These are phyloP conservation scores for Drosophila mauritiana DNA, from an alignment of 1,140 invertebrate species.

Conservation along the genomic window DNA sequence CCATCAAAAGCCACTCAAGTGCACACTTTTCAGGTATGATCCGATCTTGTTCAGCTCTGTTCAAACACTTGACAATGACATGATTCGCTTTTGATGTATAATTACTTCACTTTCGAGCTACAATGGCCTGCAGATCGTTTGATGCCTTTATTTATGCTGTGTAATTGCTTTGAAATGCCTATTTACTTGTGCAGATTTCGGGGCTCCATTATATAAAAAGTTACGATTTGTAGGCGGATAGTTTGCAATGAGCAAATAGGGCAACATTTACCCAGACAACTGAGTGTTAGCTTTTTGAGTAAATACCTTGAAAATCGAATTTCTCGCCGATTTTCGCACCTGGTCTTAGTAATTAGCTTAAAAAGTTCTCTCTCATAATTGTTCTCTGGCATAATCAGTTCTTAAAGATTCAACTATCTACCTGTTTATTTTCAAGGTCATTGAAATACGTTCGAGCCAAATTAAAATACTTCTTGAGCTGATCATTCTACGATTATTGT, in stretches of 20 bases:
- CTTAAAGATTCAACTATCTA: not conserved
- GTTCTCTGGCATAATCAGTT: no score
- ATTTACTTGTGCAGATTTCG: not conserved
- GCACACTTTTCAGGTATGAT: slow-evolving; percentile 35
- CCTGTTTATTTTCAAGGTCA: not conserved
- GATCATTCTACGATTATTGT: not conserved
- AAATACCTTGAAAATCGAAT: not conserved
- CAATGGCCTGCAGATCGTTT: slow-evolving; percentile 7
- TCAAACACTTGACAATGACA: slow-evolving; percentile 43
- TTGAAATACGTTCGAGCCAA: not conserved
- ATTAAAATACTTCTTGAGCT: not conserved
- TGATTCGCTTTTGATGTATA: slow-evolving; percentile 24
- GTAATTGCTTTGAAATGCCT: not conserved
- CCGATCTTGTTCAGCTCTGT: slow-evolving; percentile 35
- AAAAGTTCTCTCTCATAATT: not conserved
- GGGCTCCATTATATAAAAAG: not conserved
- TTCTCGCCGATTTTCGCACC: not conserved
- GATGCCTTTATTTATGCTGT: slow-evolving; percentile 3
- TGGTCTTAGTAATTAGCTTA: not conserved
- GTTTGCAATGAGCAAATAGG: slow-evolving; percentile 9
- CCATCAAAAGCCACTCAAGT: slow-evolving; percentile 53
- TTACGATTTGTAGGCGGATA: not conserved
- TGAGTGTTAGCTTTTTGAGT: not conserved
- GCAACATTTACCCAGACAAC: not conserved
- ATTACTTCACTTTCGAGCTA: slow-evolving; percentile 23